Evolutionary conservation across 2,113 vertebrate species (phyloP), one percentile per base, ranked within the genome.

Genomic region (Gobiocypris rarus): DNA sequence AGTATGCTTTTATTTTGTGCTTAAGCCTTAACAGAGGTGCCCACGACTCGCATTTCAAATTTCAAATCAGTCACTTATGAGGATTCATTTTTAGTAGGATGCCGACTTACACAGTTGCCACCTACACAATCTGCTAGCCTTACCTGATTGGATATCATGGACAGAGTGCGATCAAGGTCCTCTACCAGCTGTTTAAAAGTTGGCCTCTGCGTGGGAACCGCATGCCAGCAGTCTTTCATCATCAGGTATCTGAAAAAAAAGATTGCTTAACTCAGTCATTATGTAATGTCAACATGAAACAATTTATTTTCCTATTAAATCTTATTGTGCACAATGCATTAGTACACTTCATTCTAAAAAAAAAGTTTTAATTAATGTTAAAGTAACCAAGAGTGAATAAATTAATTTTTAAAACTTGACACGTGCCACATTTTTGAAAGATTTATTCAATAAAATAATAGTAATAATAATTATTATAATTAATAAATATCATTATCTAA

Each of bases 161-260:
- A 96, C 90, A 99, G 94, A 15, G 96, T 97, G 77, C 98, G 96
- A 84, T 99, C 97, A 70, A 98, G 91, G 86, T 99, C 97, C 87
- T 99, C 97, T 9, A 99, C 96, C 87, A 99, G 93, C 94, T 98
- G 97, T 91, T 97, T 97, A 90, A 99, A 99, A 28, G 97, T 99
- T 24, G 97, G 97, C 84, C 97, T 95, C 19, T 99, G 97, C 50
- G 96, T 96, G 5, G n/a, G 97, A 2, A 97, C 95, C 0, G 97
- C 97, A 6, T 98, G 95, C 97, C 97, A 99, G 90, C 97, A 99
- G 82, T 99, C 97, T 83, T 96, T 94, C 97, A 99, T 99, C 96
- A 98, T 97, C 96, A 98, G 97, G 87, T 99, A 98, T 85, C 97
- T 99, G 82, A 3, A 69, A 0, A 9, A 41, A 3, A 41, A 13